Conservation (phyloP, 92 coral and sea anemone species). For the Porites lobata region DNA sequence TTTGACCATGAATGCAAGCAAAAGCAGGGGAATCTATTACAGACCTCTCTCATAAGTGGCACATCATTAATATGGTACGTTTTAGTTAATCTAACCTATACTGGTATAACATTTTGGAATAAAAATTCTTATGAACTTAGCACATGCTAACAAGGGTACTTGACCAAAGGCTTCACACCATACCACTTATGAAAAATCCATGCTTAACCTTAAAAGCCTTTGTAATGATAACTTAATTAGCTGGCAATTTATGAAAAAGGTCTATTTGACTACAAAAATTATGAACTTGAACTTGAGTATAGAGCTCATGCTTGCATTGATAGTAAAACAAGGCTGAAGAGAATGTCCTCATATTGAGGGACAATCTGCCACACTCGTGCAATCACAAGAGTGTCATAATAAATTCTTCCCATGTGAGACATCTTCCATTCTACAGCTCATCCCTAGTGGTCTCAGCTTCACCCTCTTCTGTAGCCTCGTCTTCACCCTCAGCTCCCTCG, state of each 20-base stretch:
- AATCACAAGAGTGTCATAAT: neutral
- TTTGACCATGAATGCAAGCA: neutral
- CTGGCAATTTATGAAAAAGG: neutral
- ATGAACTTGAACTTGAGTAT: neutral
- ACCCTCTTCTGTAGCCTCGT: slow-evolving; percentile 51
- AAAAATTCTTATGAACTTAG: too few relatives aligned
- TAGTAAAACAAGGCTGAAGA: slow-evolving; percentile 5
- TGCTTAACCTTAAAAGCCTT: too few relatives aligned
- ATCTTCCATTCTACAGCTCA: slow-evolving; percentile 81
- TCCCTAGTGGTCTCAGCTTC: slow-evolving; percentile 56
- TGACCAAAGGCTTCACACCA: neutral
- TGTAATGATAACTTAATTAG: too few relatives aligned
- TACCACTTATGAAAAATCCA: neutral
- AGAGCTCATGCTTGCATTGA: neutral
- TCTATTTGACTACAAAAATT: neutral
- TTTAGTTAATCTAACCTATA: too few relatives aligned
- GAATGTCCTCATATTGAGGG: slow-evolving; percentile 1
- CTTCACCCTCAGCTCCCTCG: slow-evolving; percentile 59
- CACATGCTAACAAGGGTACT: neutral
- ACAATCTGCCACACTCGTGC: neutral
- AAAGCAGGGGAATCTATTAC: neutral
- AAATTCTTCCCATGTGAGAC: slow-evolving; percentile 4
- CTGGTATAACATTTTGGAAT: too few relatives aligned
- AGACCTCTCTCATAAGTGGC: too few relatives aligned
- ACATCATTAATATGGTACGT: too few relatives aligned